These are phyloP conservation scores for Pediacus dermestoides DNA, from an alignment of 2,888 invertebrate genomes.

Conservation along the genomic window DNA sequence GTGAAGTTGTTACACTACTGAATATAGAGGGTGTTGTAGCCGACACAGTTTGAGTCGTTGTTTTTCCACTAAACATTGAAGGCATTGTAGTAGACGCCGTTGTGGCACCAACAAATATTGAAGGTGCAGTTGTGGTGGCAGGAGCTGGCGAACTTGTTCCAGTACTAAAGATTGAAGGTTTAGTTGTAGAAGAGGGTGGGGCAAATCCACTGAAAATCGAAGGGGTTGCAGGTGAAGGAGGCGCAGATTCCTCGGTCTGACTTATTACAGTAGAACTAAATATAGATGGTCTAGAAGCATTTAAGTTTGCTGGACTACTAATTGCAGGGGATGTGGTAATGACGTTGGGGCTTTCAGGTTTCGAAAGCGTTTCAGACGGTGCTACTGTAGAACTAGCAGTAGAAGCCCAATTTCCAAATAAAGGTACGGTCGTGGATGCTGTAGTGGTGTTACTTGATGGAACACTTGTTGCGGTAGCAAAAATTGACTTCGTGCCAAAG, in stretches of 20 bases:
- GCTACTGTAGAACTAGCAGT: conserved; percentile 11
- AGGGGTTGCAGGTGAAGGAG: conserved; percentile 8
- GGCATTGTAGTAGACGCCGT: conserved; percentile 9
- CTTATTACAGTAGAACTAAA: conserved; percentile 41
- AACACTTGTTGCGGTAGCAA: too few species aligned
- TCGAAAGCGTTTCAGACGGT: conserved; percentile 5
- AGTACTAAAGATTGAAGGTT: conserved; percentile 18
- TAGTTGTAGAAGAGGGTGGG: conserved; percentile 12
- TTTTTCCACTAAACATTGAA: conserved; percentile 14
- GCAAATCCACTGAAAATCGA: conserved; percentile 8
- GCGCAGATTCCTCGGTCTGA: conserved; percentile 13
- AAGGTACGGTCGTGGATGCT: too few species aligned
- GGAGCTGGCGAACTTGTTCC: conserved; percentile 12
- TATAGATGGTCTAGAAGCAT: conserved; percentile 26
- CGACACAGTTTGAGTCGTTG: conserved; percentile 15
- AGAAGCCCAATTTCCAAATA: conserved; percentile 12
- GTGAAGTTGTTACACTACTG: conserved; percentile 6
- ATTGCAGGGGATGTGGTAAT: conserved; percentile 5
- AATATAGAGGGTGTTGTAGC: conserved; percentile 23
- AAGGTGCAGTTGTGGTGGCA: conserved; percentile 13
- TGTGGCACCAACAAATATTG: conserved; percentile 14
- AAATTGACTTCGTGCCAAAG: not conserved
- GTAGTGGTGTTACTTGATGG: too few species aligned
- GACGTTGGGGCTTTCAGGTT: conserved; percentile 4
- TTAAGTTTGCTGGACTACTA: conserved; percentile 8